phyloP scores from a whole-genome alignment of 2,797 vertebrate genomes.

The Platalea minor region DNA sequence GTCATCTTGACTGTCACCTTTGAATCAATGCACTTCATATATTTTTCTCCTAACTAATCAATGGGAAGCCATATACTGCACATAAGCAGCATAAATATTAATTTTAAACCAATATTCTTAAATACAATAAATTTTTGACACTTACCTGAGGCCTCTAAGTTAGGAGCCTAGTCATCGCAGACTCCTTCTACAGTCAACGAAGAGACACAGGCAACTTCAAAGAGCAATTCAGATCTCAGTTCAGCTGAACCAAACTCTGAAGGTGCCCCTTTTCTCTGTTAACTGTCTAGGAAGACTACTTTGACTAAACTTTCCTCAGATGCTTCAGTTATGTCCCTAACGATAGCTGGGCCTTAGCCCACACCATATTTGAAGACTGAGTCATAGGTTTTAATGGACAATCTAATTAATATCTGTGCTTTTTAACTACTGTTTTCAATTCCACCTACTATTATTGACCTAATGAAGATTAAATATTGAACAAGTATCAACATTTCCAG shows the following conservation, averaged over 20 bases:
- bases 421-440: background rate
- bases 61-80: background rate
- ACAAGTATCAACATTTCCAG: background rate
- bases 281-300: background rate
- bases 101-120: background rate
- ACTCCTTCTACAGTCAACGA: background rate
- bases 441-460: background rate
- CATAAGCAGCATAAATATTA: background rate
- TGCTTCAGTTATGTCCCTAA: background rate
- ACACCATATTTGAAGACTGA: background rate
- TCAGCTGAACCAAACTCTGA: constrained; percentile 24
- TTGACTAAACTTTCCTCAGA: background rate
- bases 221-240: constrained; percentile 19
- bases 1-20: background rate
- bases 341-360: background rate
- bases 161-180: constrained; percentile 8
- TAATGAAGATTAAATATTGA: background rate
- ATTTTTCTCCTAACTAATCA: background rate
- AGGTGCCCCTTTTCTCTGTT: background rate
- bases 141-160: constrained; percentile 29
- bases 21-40: background rate
- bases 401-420: background rate
- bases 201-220: constrained; percentile 15
- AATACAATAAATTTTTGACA: background rate
- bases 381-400: background rate